Base-by-base conservation (phyloP, 1,140 invertebrate genomes). In the Drosophila pachea region DNA sequence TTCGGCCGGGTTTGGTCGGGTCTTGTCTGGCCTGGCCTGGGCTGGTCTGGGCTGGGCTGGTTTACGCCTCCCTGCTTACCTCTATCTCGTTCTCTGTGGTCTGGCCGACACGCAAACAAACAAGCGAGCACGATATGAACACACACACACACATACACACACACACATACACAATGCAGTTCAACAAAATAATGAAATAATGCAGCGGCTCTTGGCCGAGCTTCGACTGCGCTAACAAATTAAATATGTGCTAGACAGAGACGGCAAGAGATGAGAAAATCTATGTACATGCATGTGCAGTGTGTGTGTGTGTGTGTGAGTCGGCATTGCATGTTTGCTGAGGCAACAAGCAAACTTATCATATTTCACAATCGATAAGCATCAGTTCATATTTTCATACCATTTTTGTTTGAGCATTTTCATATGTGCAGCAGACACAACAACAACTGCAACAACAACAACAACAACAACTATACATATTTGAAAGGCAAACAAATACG, bases 301-400 rank as follows among this genome's bases (percentile, higher is more conserved):
- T 38, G 36, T 38, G 8, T 38, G 8, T 11, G 36, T 0, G 36
- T 11, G 36, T 38, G 35, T 38, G 35, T 22, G 22, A 22, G 22
- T 22, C 22, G 31, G 53, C 64, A 58, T 36, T 52, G 47, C 43
- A 33, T 48, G 36, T 45, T 56, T 55, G 12, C 42, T 36, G 35
- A 58, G 48, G 47, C 50, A 52, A 12, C 36, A 45, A 43, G 4
- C 54, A 55, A 73, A 48, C 67, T 72, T 76, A 86, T 88, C 75
- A 88, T 88, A 88, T 88, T 88, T 88, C 83, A 88, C 73, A 87
- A 86, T 87, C 87, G 87, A 88, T 88, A 88, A 88, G 76, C 79
- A 88, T 88, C 87, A 88, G 83, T 87, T 88, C 75, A 88, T 88
- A 86, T 88, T 88, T 88, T 87, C 76, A 78, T 87, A 84, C 69